Conservation (phyloP, 2,888 invertebrate genomes). For the Drosophila mercatorum region DNA sequence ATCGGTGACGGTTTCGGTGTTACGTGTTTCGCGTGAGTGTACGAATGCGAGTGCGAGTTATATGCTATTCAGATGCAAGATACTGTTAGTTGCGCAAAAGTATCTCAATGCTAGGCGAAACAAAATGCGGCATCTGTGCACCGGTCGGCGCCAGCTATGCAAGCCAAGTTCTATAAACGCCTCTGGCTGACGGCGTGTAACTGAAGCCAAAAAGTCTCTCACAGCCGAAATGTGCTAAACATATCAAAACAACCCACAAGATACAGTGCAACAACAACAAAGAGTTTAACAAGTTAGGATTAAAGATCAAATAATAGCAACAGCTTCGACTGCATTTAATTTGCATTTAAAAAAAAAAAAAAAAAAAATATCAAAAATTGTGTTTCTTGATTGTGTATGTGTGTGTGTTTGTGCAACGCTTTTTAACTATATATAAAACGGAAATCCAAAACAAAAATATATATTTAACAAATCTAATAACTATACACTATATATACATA, state of each 20-base stretch:
- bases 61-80: slow-evolving; percentile 23
- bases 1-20: slow-evolving; percentile 27
- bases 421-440: slow-evolving; percentile 26
- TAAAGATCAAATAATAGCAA: slow-evolving; percentile 25
- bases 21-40: slow-evolving; percentile 37
- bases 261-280: slow-evolving; percentile 30
- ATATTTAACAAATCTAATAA: slow-evolving; percentile 26
- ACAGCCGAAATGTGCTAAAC: slow-evolving; percentile 47
- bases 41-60: not conserved
- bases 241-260: slow-evolving; percentile 53
- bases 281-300: slow-evolving; percentile 10
- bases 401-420: slow-evolving; percentile 40
- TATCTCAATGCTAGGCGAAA: slow-evolving; percentile 38
- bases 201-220: slow-evolving; percentile 44
- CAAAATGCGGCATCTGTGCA: slow-evolving; percentile 71
- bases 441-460: slow-evolving; percentile 10
- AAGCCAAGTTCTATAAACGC: slow-evolving; percentile 37
- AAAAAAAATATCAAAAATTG: slow-evolving; percentile 5
- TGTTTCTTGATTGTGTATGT: slow-evolving; percentile 17
- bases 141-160: slow-evolving; percentile 48
- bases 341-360: slow-evolving; percentile 47
- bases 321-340: slow-evolving; percentile 52
- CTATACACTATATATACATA: slow-evolving; percentile 7
- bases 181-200: slow-evolving; percentile 42
- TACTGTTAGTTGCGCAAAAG: slow-evolving; percentile 33